Evolutionary conservation across 2,888 invertebrate species (phyloP), one percentile per base, ranked within the genome.

Genomic region (Pteria penguin): DNA sequence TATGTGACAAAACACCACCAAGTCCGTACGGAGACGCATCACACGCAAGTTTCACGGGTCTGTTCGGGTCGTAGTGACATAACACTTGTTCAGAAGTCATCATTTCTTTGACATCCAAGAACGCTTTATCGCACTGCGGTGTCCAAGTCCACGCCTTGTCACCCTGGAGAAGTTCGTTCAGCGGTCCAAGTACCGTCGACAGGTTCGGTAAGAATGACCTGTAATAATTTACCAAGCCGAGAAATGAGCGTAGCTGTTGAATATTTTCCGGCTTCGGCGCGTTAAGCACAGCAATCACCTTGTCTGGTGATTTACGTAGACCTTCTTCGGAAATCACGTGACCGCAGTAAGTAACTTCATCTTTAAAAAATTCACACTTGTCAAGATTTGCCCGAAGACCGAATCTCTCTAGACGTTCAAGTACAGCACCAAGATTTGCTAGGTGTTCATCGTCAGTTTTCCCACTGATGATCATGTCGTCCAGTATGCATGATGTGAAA

Each of bases 21-120:
- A 90, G 71, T 29, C 91, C 90, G 26, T 72, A 78, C 8, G 87
- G 87, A 18, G 88, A 89, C 1, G 92, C 92, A 83, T 93, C 92
- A 52, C 89, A 89, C 1, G 90, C 86, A 2, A 93, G 72, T 27
- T 83, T 81, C 4, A 92, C 70, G 18, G 82, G 85, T 18, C 81
- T 63, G n/a, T 33, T 66, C 4, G 88, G 86, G 65, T 92, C 85
- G 80, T 86, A 92, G 75, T 91, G 90, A 14, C 81, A 80, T 5
- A 91, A 79, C 4, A 89, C 80, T 14, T 79, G 57, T 5, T 84
- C 79, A 11, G 81, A 82, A 5, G 76, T 72, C 5, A 89, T 77
- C 26, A 82, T 32, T 22, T 68, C 32, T 74, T 90, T 90, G 2
- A 85, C 72, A 54, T 60, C 54, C 0, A 52, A 60, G 57, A 87